Base-by-base conservation (phyloP, 2,113 vertebrate genomes). In the Echinops telfairi region DNA sequence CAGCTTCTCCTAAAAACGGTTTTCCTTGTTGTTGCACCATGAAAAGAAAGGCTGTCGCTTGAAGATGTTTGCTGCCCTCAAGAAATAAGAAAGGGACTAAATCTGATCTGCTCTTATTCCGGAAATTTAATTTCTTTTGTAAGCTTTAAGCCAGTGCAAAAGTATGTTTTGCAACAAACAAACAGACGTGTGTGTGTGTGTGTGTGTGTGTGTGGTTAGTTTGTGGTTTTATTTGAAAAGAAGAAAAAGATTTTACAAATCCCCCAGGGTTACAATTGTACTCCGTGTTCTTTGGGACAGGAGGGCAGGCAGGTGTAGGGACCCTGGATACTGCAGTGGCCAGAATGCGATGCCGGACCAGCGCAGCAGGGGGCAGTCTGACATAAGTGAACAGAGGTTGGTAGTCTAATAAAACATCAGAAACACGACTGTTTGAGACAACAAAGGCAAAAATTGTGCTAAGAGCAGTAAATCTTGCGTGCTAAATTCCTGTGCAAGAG, bases 311-410 rank as follows among this genome's bases (percentile, higher is more conserved):
- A 53, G 68, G 60, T 1, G 3, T 71, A n/a, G 0, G 0, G 27
- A 86, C 40, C 62, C 29, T 17, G 60, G 22, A 92, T 79, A 29
- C n/a, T 5, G 23, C 16, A 73, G 81, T 71, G 19, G 58, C 0
- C 27, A 53, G 58, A 80, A 83, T 94, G 77, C 60, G 22, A 71
- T 91, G 87, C 91, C 83, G 16, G 53, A 83, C 68, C 33, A 3
- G 3, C 75, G 60, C 98, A 97, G 97, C 96, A 98, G 98, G 93
- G 98, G 98, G 98, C 98, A 98, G 97, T 97, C 86, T 97, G 97
- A 98, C 96, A 98, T 97, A 97, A 43, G 36, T 29, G 78, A 97
- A 96, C 43, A 53, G 66, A 58, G 81, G 0, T 57, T 66, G 17
- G 6, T 17, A 75, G 81, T 60, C 62, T 11, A 81, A 94, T 70